Conservation (phyloP, 1,140 invertebrate species). For the Dinoponera quadriceps region DNA sequence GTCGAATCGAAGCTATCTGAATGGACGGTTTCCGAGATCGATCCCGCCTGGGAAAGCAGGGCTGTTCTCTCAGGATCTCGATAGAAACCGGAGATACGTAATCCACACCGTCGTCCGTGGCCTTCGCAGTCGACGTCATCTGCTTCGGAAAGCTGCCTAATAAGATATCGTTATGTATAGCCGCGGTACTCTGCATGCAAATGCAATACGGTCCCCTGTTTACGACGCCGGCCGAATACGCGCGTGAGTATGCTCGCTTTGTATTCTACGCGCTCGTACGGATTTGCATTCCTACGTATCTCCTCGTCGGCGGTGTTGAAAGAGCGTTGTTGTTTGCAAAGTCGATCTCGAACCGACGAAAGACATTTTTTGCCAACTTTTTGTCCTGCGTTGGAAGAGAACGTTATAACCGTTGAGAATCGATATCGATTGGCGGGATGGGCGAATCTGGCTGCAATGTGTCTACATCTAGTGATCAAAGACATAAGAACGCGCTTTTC, state of each 20-base stretch:
- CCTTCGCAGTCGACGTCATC: slow-evolving; percentile 46
- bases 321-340: slow-evolving; percentile 2
- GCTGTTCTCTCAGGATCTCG: slow-evolving; percentile 3
- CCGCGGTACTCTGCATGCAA: slow-evolving; percentile 20
- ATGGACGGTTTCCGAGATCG: too few relatives aligned
- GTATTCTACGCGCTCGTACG: too few relatives aligned
- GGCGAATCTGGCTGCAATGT: too few relatives aligned
- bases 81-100: slow-evolving; percentile 59
- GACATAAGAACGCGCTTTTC: background rate
- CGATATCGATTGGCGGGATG: too few relatives aligned
- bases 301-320: background rate
- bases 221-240: slow-evolving; percentile 18
- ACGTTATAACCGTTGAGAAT: too few relatives aligned
- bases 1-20: too few relatives aligned
- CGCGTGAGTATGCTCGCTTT: too few relatives aligned
- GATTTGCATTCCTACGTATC: slow-evolving; percentile 15
- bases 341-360: slow-evolving; percentile 2
- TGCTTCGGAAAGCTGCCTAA: slow-evolving; percentile 44
- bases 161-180: slow-evolving; percentile 57
- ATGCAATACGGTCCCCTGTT: slow-evolving; percentile 44
- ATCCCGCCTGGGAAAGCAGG: too few relatives aligned
- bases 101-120: slow-evolving; percentile 48
- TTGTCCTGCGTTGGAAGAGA: too few relatives aligned
- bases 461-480: background rate
- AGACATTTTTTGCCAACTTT: too few relatives aligned